Base-by-base conservation (phyloP, 1,140 invertebrate genomes). In the Stenopsyche tienmushanensis region DNA sequence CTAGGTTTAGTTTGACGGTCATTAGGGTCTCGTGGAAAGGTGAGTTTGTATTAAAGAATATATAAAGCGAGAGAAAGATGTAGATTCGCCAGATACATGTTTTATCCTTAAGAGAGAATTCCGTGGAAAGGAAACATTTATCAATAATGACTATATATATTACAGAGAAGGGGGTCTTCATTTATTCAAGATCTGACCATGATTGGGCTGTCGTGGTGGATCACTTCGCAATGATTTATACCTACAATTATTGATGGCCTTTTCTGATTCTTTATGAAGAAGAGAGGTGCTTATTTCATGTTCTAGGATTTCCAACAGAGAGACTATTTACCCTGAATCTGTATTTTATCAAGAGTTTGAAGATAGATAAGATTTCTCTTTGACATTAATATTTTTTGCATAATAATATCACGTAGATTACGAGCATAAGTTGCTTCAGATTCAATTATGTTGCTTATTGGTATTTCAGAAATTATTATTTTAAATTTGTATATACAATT, bases 151-250 rank as follows among this genome's bases (percentile, higher is more conserved):
- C 54, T 57, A 26, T 57, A 57, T 57, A 57, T 21, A 57, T 57
- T 57, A 57, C 54, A 57, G 54, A 57, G 54, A 57, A 57, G 54
- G 54, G n/a, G 34, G 54, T 39, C 54, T 39, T 42, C 54, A 42
- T 57, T 39, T 42, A 20, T 42, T 13, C 54, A 57, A 57, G 39
- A 57, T 57, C 29, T 21, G 29, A 41, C 54, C 29, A 57, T 57
- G 54, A 57, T 57, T 42, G 39, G 39, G 42, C 39, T 57, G 54
- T 42, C 54, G 29, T 54, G 52, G 52, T 54, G 52, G 52, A 54
- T 54, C 52, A 34, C 52, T 54, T 54, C 52, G 13, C 10, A 54
- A 34, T 54, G 29, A 54, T 18, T 54, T 17, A 54, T 54, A n/a
- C n/a, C n/a, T n/a, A n/a, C 39, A 42, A 42, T 15, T 42, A 42